Evolutionary conservation across 2,797 vertebrate species (phyloP), one percentile per base, ranked within the genome.

Genomic region (Aldrovandia affinis): DNA sequence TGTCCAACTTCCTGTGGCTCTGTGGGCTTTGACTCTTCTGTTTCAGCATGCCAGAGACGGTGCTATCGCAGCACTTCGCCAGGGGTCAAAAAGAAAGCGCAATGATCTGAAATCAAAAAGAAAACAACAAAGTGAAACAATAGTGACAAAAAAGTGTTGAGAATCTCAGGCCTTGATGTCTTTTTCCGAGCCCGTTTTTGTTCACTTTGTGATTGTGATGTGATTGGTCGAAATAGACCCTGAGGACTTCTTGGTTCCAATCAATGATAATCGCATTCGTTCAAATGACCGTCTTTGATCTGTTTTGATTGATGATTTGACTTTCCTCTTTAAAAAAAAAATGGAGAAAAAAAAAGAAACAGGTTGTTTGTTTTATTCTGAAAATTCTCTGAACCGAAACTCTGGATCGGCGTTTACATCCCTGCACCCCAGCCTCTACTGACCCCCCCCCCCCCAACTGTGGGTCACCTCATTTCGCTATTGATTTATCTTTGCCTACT

Each of bases 1-100:
- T 82, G 25, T 15, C 39, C 47, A 28, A 78, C 55, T 81, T 73
- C 36, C 83, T 84, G 83, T 78, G 57, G 80, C 78, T 80, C 28
- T 80, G 78, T 80, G 28, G 63, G 78, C n/a, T 80, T 30, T 91
- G 89, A 80, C 88, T 89, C 89, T 42, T 82, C 88, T 59, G 91
- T 86, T 86, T 85, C 90, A 90, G 92, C 93, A 93, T 95, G 93
- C 87, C 90, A 90, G 87, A 89, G 91, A 90, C 93, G 91, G 92
- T 91, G 90, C 90, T 81, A 86, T 89, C 87, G 89, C 92, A 90
- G 90, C 90, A 73, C 91, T 87, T 93, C 92, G 89, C 93, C 91
- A 90, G 91, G 88, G 88, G 89, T 91, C 90, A 87, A 52, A 30
- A 47, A 50, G 44, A 83, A 44, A 28, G 42, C 52, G 55, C 9